Evolutionary conservation across 2,113 vertebrate genomes (phyloP).

Genomic region (Coryphaenoides rupestris): DNA sequence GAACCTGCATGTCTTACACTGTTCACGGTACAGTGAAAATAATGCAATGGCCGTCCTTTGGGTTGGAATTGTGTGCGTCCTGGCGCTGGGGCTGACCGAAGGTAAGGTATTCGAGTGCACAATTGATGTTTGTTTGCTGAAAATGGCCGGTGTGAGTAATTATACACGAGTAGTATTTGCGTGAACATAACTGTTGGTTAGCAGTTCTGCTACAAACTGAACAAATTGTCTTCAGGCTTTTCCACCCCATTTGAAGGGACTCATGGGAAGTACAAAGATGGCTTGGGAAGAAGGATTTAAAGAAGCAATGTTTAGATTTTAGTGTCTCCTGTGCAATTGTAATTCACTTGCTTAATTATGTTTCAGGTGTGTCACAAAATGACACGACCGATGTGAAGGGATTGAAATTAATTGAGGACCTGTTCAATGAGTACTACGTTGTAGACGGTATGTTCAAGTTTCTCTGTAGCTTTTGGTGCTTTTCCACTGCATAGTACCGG

Average conservation of each 20-base stretch:
- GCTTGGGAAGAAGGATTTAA: background rate
- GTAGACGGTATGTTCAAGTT: background rate
- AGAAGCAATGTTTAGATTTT: background rate
- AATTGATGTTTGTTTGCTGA: too few relatives aligned
- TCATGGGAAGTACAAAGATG: background rate
- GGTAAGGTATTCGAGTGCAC: too few relatives aligned
- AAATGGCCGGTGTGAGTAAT: too few relatives aligned
- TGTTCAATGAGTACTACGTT: background rate
- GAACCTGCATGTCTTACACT: too few relatives aligned
- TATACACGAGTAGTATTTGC: too few relatives aligned
- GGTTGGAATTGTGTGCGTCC: too few relatives aligned
- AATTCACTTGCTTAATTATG: background rate
- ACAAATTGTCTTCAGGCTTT: background rate
- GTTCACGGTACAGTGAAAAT: too few relatives aligned
- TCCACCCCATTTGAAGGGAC: background rate
- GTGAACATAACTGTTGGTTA: too few relatives aligned
- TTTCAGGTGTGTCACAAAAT: background rate
- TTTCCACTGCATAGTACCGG: too few relatives aligned
- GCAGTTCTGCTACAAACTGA: too few relatives aligned
- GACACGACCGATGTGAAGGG: background rate
- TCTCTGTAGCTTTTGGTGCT: background rate
- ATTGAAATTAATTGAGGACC: background rate
- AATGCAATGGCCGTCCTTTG: too few relatives aligned
- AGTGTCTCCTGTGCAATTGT: background rate
- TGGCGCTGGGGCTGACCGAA: too few relatives aligned